phyloP scores from a whole-genome alignment of 2,888 invertebrate species.

The Keiferia lycopersicella region DNA sequence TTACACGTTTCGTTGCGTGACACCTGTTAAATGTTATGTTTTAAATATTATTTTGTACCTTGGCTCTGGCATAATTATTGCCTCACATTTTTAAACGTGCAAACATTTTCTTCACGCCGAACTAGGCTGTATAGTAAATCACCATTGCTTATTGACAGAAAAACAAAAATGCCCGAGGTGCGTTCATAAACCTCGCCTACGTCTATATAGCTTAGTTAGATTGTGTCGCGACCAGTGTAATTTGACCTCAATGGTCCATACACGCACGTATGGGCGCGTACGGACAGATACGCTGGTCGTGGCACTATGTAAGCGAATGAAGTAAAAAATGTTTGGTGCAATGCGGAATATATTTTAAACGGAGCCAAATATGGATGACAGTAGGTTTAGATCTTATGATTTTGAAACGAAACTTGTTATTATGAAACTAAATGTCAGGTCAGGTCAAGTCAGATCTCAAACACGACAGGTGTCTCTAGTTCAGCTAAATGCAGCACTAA shows the following conservation, averaged over 20 bases:
- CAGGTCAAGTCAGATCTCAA: too few relatives aligned
- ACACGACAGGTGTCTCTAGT: too few relatives aligned
- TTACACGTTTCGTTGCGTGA: neutral
- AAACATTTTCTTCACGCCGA: neutral
- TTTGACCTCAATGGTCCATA: too few relatives aligned
- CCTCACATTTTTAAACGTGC: neutral
- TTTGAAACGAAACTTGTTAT: neutral
- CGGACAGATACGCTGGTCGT: too few relatives aligned
- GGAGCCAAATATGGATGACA: slow-evolving; percentile 7
- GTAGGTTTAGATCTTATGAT: slow-evolving; percentile 25
- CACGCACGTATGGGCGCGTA: too few relatives aligned
- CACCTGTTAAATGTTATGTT: neutral
- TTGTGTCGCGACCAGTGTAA: too few relatives aligned
- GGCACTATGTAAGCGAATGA: too few relatives aligned
- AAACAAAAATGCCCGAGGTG: slow-evolving; percentile 23
- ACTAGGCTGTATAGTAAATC: slow-evolving; percentile 15
- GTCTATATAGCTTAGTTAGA: too few relatives aligned
- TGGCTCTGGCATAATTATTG: neutral
- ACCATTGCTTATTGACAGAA: slow-evolving; percentile 20
- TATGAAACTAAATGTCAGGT: too few relatives aligned
- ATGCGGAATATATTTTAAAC: slow-evolving; percentile 21
- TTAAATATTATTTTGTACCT: neutral
- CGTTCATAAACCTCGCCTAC: slow-evolving; percentile 21
- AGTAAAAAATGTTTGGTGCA: slow-evolving; percentile 20
- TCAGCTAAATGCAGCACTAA: too few relatives aligned